Percentiles rank a stretch among this genome's conserved stretches.
Evolutionary conservation across 2,888 invertebrate species (phyloP).

Genomic region (Drosophila colorata): DNA sequence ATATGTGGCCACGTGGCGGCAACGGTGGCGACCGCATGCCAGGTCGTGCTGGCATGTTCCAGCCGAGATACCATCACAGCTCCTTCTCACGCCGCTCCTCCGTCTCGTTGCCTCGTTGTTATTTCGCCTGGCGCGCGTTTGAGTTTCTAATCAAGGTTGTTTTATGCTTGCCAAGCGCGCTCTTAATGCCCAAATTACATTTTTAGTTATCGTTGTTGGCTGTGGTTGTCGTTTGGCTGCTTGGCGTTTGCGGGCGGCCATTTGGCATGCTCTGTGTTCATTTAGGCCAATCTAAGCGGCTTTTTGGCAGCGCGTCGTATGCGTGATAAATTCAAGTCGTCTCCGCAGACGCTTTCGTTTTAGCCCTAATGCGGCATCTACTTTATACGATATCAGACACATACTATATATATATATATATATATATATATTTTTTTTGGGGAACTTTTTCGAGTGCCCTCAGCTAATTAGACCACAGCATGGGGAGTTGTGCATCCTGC

Average conservation of each 20-base stretch:
- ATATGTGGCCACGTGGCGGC: constrained; percentile 71
- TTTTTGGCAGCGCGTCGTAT: constrained; percentile 57
- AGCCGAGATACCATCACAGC: constrained; percentile 24
- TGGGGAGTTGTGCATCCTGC: constrained; percentile 47
- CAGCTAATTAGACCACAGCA: constrained; percentile 67
- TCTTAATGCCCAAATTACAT: constrained; percentile 79
- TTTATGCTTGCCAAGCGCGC: constrained; percentile 72
- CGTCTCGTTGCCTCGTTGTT: constrained; percentile 16
- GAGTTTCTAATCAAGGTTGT: constrained; percentile 79
- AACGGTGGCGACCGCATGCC: constrained; percentile 15
- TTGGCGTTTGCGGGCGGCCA: constrained; percentile 28
- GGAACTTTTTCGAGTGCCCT: background rate
- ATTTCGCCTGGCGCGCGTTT: constrained; percentile 65
- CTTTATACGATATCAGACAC: constrained; percentile 29
- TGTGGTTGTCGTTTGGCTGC: constrained; percentile 7
- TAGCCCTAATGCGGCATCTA: constrained; percentile 40
- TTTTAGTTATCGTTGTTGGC: constrained; percentile 62
- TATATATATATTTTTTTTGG: background rate
- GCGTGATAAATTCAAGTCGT: constrained; percentile 67
- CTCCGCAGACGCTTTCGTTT: constrained; percentile 45
- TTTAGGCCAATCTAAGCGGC: constrained; percentile 41
- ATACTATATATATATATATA: constrained; percentile 6
- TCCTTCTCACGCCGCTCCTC: background rate
- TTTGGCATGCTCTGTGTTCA: constrained; percentile 14
- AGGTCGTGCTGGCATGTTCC: constrained; percentile 28